Base-by-base conservation (phyloP, 2,888 invertebrate species). In the Meghimatium bilineatum region DNA sequence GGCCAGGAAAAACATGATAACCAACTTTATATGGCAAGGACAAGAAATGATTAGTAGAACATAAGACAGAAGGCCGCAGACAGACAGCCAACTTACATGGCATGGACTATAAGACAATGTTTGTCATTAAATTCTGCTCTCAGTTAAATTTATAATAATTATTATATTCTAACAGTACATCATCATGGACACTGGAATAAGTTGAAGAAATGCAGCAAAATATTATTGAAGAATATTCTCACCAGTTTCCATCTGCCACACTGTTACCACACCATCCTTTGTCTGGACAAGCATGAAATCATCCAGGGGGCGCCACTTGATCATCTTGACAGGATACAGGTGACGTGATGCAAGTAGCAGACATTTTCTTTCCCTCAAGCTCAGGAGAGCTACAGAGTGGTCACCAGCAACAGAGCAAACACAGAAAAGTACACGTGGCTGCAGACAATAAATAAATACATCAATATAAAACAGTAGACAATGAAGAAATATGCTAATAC, bases 191-290 rank as follows among this genome's bases (percentile, higher is more conserved):
- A n/a, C n/a, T n/a, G n/a, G n/a, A n/a, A n/a, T n/a, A n/a, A 44
- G 44, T 44, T 44, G 6, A 44, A 8, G 44, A 44, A 44, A 12
- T 44, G 44, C 12, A 44, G 12, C 12, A n/a, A n/a, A n/a, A n/a
- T n/a, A 44, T 12, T 44, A 12, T 56, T 56, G 8, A 56, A 17
- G 2, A 23, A 23, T 56, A 56, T 12, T n/a, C 89, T 86, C 87
- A 95, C 95, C 95, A 1, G 99, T 99, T 94, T 99, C 99, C 98
- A 99, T 99, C 95, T 99, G 99, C 99, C 99, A 99, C 0, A 99
- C 98, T 94, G 98, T 99, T 1, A 99, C 98, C 0, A 98, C 97
- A 2, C 99, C 98, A 94, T 99, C 99, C 14, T 97, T 97, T 93
- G 98, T 98, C 0, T 97, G 98, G 32, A 99, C 97, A 88, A 99